phyloP scores from a whole-genome alignment of 1,140 invertebrate species.

The Monochamus saltuarius region DNA sequence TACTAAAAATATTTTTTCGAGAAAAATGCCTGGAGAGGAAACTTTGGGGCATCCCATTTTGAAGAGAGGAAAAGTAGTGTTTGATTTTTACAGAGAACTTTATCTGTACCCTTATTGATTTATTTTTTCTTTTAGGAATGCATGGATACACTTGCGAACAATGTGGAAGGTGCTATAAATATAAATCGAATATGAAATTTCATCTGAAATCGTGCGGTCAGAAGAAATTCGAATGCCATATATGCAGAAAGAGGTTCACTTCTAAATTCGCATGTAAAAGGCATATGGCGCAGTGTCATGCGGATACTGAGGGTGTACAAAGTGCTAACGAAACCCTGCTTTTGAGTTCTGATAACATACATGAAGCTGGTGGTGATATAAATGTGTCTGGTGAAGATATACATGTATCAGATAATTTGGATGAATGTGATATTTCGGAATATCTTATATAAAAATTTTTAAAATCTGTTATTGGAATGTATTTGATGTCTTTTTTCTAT shows the following conservation, averaged over 20 bases:
- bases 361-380: no score
- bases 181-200: slow-evolving; percentile 57
- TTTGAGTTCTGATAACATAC: no score
- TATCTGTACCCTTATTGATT: no score
- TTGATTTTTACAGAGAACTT: no score
- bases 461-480: background rate
- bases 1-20: no score
- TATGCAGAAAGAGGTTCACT: slow-evolving; percentile 34
- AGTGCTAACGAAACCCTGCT: no score
- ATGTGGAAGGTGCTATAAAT: slow-evolving; percentile 60
- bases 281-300: background rate
- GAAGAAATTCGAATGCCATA: slow-evolving; percentile 14
- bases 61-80: no score
- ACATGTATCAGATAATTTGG: no score
- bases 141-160: slow-evolving; percentile 12
- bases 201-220: slow-evolving; percentile 55
- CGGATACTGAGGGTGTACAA: no score
- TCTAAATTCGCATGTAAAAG: slow-evolving; percentile 53
- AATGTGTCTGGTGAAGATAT: no score
- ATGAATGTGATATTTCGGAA: slow-evolving; percentile 2
- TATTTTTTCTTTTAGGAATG: slow-evolving; percentile 22
- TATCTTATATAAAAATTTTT: background rate
- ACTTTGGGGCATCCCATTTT: no score
- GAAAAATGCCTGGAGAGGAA: no score
- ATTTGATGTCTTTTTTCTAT: background rate